phyloP scores from a whole-genome alignment of 2,797 vertebrate genomes.

The Uromys caudimaculatus region DNA sequence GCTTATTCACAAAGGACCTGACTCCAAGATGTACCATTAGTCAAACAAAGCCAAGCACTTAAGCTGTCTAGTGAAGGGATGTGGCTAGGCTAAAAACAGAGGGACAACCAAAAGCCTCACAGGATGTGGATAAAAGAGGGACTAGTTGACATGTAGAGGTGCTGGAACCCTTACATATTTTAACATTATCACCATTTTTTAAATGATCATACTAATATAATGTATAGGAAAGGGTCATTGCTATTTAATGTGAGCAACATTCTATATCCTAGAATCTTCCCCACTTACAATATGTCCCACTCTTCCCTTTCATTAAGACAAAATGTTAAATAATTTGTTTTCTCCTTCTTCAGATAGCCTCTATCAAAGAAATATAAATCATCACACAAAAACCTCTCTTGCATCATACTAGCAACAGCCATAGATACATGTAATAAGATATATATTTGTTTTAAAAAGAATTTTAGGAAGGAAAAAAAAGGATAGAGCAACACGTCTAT shows the following conservation, averaged over 20 bases:
- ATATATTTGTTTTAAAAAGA: neutral
- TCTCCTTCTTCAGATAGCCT: neutral
- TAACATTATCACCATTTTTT: neutral
- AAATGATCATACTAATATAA: neutral
- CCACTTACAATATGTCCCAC: neutral
- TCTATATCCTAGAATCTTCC: neutral
- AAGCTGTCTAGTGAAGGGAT: neutral
- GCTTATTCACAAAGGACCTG: neutral
- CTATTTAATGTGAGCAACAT: neutral
- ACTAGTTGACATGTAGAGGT: neutral
- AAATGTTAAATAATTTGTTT: slow-evolving; percentile 15
- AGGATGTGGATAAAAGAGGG: neutral
- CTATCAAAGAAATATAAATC: neutral
- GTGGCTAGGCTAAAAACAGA: neutral
- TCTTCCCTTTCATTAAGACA: neutral
- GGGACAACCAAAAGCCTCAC: neutral
- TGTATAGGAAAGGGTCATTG: neutral
- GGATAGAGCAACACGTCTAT: neutral
- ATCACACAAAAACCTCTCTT: neutral
- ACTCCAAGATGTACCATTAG: neutral
- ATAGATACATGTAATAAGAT: neutral
- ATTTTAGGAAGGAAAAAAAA: neutral
- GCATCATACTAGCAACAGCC: neutral
- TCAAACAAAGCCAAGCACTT: neutral
- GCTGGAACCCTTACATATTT: neutral